Evolutionary conservation across 2,797 vertebrate genomes (phyloP).

Genomic region (Lepidocolaptes lacrymiger): DNA sequence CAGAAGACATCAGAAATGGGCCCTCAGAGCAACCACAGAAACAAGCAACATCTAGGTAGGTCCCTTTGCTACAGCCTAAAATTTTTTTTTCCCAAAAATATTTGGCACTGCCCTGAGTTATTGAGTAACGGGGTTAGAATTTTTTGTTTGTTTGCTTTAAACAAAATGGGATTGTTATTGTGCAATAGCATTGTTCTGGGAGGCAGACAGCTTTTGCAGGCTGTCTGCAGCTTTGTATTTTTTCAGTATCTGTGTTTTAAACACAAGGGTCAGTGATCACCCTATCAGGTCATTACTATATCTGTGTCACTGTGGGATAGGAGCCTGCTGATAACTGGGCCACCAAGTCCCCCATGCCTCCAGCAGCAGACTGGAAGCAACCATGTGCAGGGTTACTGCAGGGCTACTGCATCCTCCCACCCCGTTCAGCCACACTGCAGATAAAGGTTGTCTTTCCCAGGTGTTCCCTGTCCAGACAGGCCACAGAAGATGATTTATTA

Average conservation of each 20-base stretch:
- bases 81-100: background rate
- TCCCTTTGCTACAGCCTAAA: background rate
- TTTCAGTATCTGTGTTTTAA: constrained; percentile 46
- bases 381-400: constrained; percentile 51
- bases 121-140: constrained; percentile 63
- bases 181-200: constrained; percentile 66
- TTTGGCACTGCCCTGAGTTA: constrained; percentile 20
- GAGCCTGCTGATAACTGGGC: background rate
- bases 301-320: constrained; percentile 6
- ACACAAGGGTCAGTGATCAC: constrained; percentile 50
- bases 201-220: constrained; percentile 54
- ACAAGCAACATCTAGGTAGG: background rate
- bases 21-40: background rate
- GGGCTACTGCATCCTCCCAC: background rate
- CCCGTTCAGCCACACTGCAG: background rate
- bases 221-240: constrained; percentile 57
- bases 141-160: constrained; percentile 63
- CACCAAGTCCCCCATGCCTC: background rate
- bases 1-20: background rate
- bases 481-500: background rate
- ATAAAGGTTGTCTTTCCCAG: background rate
- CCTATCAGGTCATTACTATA: constrained; percentile 31
- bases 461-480: constrained; percentile 8
- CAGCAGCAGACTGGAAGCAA: constrained; percentile 4
- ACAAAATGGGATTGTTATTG: constrained; percentile 49